Evolutionary conservation across 2,113 vertebrate genomes (phyloP).

Genomic region (Gallinago undulata): DNA sequence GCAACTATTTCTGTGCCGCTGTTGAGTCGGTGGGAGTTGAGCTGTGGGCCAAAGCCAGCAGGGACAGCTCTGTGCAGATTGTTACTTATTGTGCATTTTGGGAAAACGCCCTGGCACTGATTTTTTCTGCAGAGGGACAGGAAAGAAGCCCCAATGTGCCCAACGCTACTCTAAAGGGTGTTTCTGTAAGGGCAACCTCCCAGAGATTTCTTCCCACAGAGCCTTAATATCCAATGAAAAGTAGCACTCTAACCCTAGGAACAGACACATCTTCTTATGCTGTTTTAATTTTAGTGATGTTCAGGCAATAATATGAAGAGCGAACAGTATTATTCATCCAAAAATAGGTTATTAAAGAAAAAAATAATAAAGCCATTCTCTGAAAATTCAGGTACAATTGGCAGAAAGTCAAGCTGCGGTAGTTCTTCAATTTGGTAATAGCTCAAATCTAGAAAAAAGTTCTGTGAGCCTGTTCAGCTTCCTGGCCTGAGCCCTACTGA

Average conservation of each 20-base stretch:
- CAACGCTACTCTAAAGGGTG: not conserved
- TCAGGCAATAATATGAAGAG: not conserved
- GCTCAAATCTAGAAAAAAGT: not conserved
- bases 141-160: not conserved
- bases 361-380: not conserved
- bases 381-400: not conserved
- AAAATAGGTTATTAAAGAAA: not conserved
- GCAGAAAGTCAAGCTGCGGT: not conserved
- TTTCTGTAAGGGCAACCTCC: not conserved
- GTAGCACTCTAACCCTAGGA: not conserved
- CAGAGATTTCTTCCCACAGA: not conserved
- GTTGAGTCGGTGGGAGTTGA: not conserved
- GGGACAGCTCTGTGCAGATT: not conserved
- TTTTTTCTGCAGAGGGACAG: not conserved
- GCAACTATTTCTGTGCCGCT: not conserved
- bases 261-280: not conserved
- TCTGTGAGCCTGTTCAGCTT: not conserved
- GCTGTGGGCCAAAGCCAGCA: not conserved
- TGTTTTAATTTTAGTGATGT: not conserved
- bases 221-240: not conserved
- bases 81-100: not conserved
- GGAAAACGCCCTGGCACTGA: not conserved
- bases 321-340: not conserved
- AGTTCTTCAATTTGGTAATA: not conserved
- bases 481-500: not conserved